phyloP scores from a whole-genome alignment of 2,888 invertebrate genomes.

The Spisula subtruncata region DNA sequence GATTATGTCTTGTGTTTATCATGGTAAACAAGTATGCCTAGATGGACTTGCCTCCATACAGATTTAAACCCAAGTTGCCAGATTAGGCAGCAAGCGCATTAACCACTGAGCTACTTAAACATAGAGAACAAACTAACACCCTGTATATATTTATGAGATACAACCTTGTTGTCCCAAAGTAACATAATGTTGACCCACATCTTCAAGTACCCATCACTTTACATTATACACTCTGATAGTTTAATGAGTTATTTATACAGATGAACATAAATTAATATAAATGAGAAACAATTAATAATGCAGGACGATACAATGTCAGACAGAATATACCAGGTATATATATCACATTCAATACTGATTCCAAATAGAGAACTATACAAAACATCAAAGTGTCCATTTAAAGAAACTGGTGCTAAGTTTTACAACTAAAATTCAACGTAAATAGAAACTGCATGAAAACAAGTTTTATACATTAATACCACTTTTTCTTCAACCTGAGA shows the following conservation, averaged over 20 bases:
- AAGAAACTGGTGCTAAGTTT: neutral
- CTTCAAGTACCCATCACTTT: neutral
- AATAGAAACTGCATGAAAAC: neutral
- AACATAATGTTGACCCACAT: no score
- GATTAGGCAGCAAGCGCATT: no score
- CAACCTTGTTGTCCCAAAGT: no score
- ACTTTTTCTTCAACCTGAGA: neutral
- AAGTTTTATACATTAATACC: neutral
- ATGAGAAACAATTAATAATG: conserved; percentile 20
- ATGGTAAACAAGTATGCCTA: no score
- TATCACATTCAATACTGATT: conserved; percentile 45
- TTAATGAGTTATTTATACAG: neutral
- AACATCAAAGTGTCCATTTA: neutral
- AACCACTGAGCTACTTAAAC: no score
- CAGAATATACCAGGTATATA: conserved; percentile 27
- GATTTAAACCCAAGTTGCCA: no score
- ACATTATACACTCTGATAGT: neutral
- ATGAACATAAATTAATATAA: conserved; percentile 14
- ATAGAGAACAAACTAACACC: no score
- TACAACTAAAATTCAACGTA: neutral
- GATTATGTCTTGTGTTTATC: no score
- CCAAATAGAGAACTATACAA: neutral
- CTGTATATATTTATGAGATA: no score
- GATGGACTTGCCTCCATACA: no score
- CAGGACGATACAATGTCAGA: neutral